A percentile compares a stretch with the other conserved stretches of the same genome.
Evolutionary conservation across 2,797 vertebrate species (phyloP).

Genomic region (Bradypus variegatus): DNA sequence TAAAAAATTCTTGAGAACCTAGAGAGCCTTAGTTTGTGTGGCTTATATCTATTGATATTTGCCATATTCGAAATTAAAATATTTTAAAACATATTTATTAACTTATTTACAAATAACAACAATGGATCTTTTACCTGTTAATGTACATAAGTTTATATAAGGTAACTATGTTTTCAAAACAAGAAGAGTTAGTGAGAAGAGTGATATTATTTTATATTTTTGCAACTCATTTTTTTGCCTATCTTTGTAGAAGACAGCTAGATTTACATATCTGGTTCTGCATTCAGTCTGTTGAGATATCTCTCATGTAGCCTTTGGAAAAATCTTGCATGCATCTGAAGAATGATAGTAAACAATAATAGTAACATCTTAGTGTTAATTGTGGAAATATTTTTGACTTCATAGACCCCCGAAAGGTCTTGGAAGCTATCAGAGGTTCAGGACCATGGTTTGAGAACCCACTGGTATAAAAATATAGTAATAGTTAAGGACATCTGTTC

Average conservation of each 20-base stretch:
- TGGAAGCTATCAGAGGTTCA: slow-evolving; percentile 8
- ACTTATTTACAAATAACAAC: slow-evolving; percentile 19
- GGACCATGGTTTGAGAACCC: slow-evolving; percentile 19
- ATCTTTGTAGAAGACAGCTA: slow-evolving; percentile 1
- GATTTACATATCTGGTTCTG: slow-evolving; percentile 24
- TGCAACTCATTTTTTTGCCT: background rate
- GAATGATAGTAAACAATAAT: background rate
- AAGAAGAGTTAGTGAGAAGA: slow-evolving; percentile 12
- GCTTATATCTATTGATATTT: background rate
- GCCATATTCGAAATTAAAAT: slow-evolving; percentile 13
- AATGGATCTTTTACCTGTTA: background rate
- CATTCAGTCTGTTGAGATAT: background rate
- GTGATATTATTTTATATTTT: slow-evolving; percentile 27
- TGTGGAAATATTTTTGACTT: slow-evolving; percentile 39
- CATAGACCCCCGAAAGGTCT: background rate
- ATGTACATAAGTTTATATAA: slow-evolving; percentile 26
- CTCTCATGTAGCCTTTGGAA: slow-evolving; percentile 14
- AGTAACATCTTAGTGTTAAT: slow-evolving; percentile 31
- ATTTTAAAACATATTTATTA: background rate
- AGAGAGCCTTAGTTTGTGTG: background rate
- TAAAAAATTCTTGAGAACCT: slow-evolving; percentile 26
- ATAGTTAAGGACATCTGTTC: slow-evolving; percentile 3
- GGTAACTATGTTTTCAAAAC: slow-evolving; percentile 18
- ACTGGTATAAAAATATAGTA: background rate
- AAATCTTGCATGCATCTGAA: slow-evolving; percentile 11